Base-by-base conservation (phyloP, 2,888 invertebrate genomes). In the Morinoia aosen region DNA sequence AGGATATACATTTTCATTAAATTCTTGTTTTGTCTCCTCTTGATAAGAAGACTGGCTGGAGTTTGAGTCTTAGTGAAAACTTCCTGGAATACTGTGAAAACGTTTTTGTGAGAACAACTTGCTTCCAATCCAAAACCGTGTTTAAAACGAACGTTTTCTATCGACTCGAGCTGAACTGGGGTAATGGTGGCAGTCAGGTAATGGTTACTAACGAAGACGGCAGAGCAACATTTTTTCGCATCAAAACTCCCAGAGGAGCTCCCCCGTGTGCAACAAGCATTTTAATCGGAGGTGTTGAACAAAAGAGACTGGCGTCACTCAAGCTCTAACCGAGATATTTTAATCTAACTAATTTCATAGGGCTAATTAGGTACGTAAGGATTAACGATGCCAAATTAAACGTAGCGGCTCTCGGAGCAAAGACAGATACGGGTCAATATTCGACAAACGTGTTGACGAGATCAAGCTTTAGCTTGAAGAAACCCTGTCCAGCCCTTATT, bases 51-150 rank as follows among this genome's bases (percentile, higher is more conserved):
- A 57, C 93, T 56, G 93, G 93, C n/a, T 93, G 93, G 93, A 33
- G 93, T 58, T 48, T 93, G 48, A 57, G 19, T 19, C 2, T 57
- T 39, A 57, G 12, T 12, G 25, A 57, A 39, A 93, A 57, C 3
- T n/a, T n/a, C 57, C 93, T 93, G 12, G n/a, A 93, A 39, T 93
- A 93, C 93, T 93, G 93, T 93, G 93, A 93, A 57, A 19, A 93
- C n/a, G 12, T 93, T 48, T 57, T 93, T 33, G 48, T 48, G 40
- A 48, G 25, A 48, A 57, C 93, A 93, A 93, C n/a, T 58, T 90
- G 90, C 12, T 90, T 93, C 16, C 57, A 33, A 57, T 93, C 16
- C 57, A 25, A 11, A 19, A 19, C 33, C 8, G 33, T 33, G n/a
- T 93, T 93, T 16, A 25, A 93, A 48, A 39, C 5, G 11, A n/a